These are phyloP conservation scores for Parnassius glacialis DNA, from an alignment of 2,888 invertebrate genomes.

Conservation along the genomic window DNA sequence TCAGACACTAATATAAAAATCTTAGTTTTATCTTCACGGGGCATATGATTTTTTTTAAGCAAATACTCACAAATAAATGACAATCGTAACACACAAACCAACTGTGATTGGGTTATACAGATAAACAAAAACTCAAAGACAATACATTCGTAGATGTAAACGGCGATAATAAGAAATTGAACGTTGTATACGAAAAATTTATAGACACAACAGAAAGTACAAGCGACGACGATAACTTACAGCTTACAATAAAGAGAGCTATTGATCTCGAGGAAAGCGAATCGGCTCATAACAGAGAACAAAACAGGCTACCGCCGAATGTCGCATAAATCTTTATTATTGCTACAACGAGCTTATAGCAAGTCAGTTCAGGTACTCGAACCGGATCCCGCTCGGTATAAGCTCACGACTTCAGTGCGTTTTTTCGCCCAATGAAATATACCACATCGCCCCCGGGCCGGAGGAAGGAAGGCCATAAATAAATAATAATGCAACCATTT, in stretches of 20 bases:
- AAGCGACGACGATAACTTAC: conserved; percentile 71
- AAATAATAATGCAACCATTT: conserved; percentile 81
- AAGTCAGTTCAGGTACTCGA: conserved; percentile 76
- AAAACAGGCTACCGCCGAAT: conserved; percentile 79
- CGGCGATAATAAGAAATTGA: conserved; percentile 70
- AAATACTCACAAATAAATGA: conserved; percentile 16
- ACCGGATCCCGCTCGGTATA: conserved; percentile 72
- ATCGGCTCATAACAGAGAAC: conserved; percentile 77
- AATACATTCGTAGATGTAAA: conserved; percentile 52
- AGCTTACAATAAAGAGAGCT: conserved; percentile 73
- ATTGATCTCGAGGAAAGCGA: conserved; percentile 78
- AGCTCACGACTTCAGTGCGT: conserved; percentile 76
- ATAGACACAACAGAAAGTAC: conserved; percentile 61
- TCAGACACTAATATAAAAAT: no score
- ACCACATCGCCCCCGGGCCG: conserved; percentile 66
- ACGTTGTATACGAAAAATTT: conserved; percentile 58
- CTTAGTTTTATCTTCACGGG: no score
- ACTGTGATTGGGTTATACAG: neutral
- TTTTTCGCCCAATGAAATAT: conserved; percentile 80
- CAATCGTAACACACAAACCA: conserved; percentile 42
- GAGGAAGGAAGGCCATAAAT: conserved; percentile 79
- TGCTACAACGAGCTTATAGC: conserved; percentile 78
- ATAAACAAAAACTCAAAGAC: conserved; percentile 1
- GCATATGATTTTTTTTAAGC: neutral
- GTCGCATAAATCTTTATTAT: conserved; percentile 81